phyloP scores from a whole-genome alignment of 2,797 vertebrate genomes.

The Jordanella pulchra region DNA sequence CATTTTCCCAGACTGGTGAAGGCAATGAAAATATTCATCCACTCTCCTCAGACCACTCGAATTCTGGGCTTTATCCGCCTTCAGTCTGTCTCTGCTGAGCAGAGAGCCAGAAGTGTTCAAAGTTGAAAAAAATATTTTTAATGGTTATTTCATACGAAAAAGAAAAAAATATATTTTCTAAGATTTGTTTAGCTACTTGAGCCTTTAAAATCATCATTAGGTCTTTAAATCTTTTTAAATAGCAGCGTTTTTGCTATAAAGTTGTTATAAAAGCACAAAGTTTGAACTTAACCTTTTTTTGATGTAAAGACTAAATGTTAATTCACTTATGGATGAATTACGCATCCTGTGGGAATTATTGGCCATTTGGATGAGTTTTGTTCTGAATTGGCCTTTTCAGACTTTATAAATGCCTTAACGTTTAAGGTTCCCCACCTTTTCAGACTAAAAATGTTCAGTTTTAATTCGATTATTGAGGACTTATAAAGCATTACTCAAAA shows the following conservation, averaged over 20 bases:
- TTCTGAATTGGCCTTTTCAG: no score
- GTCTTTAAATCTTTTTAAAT: no score
- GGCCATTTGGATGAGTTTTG: neutral
- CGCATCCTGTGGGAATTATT: neutral
- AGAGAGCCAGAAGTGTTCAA: neutral
- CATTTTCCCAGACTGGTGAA: slow-evolving; percentile 22
- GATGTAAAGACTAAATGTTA: neutral
- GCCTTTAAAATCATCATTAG: neutral
- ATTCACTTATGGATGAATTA: neutral
- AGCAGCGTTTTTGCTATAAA: no score
- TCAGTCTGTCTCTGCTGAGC: slow-evolving; percentile 30
- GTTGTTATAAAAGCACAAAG: no score
- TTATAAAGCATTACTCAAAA: neutral
- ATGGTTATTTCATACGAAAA: neutral
- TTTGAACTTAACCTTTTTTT: no score
- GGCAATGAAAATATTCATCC: slow-evolving; percentile 41
- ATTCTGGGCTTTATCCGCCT: slow-evolving; percentile 10
- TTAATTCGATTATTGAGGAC: neutral
- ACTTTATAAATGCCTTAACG: neutral
- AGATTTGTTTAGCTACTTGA: no score
- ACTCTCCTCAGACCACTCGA: neutral
- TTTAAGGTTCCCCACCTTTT: neutral
- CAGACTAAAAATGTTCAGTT: neutral
- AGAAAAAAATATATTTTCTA: no score
- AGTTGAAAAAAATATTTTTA: neutral